phyloP scores from a whole-genome alignment of 2,113 vertebrate genomes.

The Podarcis raffonei region DNA sequence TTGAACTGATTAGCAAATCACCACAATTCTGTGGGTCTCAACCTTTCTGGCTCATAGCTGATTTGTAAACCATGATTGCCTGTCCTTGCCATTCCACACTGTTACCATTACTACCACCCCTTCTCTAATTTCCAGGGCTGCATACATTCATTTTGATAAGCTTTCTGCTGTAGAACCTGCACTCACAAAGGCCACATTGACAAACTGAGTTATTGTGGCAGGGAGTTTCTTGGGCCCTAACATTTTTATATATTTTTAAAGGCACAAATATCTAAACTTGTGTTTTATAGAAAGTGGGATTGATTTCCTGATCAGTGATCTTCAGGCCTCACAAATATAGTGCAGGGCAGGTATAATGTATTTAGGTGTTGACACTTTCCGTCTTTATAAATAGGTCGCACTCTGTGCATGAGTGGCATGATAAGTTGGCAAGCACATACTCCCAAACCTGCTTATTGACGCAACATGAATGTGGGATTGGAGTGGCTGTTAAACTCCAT shows the following conservation, averaged over 20 bases:
- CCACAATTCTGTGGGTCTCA: background rate
- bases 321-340: background rate
- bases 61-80: conserved; percentile 3
- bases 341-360: background rate
- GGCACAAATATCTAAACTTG: background rate
- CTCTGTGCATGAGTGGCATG: background rate
- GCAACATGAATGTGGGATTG: background rate
- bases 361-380: background rate
- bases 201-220: too few relatives aligned
- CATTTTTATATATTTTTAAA: too few relatives aligned
- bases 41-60: background rate
- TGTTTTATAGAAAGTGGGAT: too few relatives aligned
- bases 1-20: conserved; percentile 54
- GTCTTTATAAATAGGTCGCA: background rate
- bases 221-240: too few relatives aligned
- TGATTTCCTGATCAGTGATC: background rate
- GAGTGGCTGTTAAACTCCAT: too few relatives aligned
- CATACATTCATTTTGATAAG: background rate
- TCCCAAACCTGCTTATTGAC: background rate
- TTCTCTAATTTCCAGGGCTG: background rate
- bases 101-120: background rate
- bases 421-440: background rate
- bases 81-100: conserved; percentile 2
- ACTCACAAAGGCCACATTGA: background rate
- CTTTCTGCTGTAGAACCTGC: conserved; percentile 23